Conservation (phyloP, 2,797 vertebrate genomes). For the Lacerta agilis region DNA sequence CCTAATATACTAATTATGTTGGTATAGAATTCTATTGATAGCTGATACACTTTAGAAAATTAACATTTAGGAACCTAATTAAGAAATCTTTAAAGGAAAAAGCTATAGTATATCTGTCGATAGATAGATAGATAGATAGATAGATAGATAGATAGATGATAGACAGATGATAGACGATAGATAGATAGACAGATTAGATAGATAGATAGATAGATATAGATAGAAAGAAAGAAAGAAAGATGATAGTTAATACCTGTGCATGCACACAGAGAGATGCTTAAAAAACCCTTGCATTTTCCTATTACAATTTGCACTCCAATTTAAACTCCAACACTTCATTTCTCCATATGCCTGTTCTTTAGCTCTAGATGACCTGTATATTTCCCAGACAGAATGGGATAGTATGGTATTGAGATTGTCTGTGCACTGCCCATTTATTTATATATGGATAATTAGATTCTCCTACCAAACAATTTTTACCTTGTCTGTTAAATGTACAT, state of each 20-base stretch:
- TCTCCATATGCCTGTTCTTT: background rate
- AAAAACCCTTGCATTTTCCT: background rate
- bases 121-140: no score
- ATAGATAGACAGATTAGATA: no score
- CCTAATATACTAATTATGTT: background rate
- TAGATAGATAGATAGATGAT: no score
- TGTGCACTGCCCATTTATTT: constrained; percentile 43
- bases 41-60: background rate
- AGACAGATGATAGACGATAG: no score
- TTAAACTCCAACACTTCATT: background rate
- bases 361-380: background rate
- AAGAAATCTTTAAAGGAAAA: no score
- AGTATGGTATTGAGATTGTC: background rate
- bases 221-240: no score
- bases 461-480: constrained; percentile 61
- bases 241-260: no score
- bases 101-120: no score
- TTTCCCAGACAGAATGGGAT: constrained; percentile 9
- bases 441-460: constrained; percentile 63
- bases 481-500: constrained; percentile 61
- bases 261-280: background rate
- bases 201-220: no score
- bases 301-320: background rate
- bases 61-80: constrained; percentile 1
- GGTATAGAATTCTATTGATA: background rate